Evolutionary conservation across 2,888 invertebrate species (phyloP).

Genomic region (Alloplasta piceator): DNA sequence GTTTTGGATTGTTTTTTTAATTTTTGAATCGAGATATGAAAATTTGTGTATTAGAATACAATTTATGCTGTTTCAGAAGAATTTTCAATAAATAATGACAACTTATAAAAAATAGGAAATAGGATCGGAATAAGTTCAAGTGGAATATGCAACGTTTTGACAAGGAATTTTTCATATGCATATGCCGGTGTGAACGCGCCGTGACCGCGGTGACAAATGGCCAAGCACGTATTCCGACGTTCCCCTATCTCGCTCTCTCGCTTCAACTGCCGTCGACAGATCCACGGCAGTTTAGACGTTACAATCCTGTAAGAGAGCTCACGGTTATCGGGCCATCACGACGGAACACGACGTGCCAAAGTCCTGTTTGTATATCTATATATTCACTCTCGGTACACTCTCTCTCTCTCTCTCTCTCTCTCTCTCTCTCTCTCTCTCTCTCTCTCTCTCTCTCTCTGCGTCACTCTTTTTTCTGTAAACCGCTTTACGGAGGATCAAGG

Average conservation of each 20-base stretch:
- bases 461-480: neutral
- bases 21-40: too few species aligned
- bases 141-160: too few species aligned
- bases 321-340: conserved; percentile 64
- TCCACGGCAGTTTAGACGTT: conserved; percentile 59
- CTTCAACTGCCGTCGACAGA: conserved; percentile 36
- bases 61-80: too few species aligned
- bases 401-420: conserved; percentile 18
- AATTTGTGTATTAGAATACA: too few species aligned
- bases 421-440: conserved; percentile 13
- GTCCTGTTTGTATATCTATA: conserved; percentile 49
- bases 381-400: conserved; percentile 36
- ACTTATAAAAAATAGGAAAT: too few species aligned
- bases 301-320: conserved; percentile 62
- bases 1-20: too few species aligned
- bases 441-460: conserved; percentile 14
- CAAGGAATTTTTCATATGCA: neutral
- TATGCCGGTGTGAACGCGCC: conserved; percentile 45
- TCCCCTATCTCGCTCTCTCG: conserved; percentile 27
- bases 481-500: conserved; percentile 43
- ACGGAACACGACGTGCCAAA: conserved; percentile 62
- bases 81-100: too few species aligned
- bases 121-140: too few species aligned
- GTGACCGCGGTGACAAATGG: conserved; percentile 68
- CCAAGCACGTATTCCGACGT: conserved; percentile 66